phyloP scores from a whole-genome alignment of 2,797 vertebrate species.

The Lacerta bilineata region DNA sequence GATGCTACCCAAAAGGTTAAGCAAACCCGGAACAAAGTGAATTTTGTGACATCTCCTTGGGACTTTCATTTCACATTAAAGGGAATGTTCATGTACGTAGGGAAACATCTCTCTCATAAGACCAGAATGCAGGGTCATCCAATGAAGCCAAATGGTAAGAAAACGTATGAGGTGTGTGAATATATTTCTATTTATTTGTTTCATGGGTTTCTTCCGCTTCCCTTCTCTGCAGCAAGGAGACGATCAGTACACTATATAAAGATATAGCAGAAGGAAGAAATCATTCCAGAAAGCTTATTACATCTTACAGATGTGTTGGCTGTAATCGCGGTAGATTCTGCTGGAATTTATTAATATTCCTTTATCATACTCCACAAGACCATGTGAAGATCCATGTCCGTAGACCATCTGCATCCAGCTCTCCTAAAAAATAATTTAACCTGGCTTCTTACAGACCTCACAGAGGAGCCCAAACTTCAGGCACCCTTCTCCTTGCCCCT shows the following conservation, averaged over 20 bases:
- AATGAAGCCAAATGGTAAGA: too few species aligned
- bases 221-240: not conserved
- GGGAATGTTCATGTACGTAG: not conserved
- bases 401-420: not conserved
- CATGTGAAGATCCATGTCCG: not conserved
- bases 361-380: not conserved
- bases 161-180: not conserved
- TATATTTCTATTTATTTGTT: not conserved
- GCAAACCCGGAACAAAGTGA: not conserved
- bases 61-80: not conserved
- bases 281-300: not conserved
- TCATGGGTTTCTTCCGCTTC: not conserved
- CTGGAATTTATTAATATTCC: not conserved
- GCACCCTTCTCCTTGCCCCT: not conserved
- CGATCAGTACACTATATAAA: not conserved
- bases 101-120: not conserved
- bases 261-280: not conserved
- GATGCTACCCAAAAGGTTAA: not conserved
- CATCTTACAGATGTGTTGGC: not conserved
- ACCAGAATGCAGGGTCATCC: too few species aligned
- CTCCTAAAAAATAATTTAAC: not conserved
- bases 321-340: not conserved
- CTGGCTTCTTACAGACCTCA: not conserved
- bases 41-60: not conserved
- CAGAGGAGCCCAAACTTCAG: not conserved